Conservation (phyloP, 2,888 invertebrate genomes). For the Diplolepis rosae region DNA sequence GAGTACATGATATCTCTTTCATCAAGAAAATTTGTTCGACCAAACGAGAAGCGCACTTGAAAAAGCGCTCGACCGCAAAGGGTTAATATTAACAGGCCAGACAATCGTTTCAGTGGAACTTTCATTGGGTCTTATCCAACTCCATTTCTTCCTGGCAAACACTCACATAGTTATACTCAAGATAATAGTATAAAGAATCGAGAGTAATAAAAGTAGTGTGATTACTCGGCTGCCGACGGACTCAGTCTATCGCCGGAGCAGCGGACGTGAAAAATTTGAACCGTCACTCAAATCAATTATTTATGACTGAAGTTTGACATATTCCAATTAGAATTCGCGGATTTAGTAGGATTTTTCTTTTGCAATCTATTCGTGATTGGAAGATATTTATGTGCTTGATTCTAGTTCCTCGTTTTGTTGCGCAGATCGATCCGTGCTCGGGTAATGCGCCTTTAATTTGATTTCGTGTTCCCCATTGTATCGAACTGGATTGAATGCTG, state of each 20-base stretch:
- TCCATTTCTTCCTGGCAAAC: too few relatives aligned
- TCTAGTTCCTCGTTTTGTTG: constrained; percentile 9
- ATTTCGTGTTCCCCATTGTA: constrained; percentile 60
- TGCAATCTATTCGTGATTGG: constrained; percentile 8
- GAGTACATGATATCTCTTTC: too few relatives aligned
- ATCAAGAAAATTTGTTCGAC: too few relatives aligned
- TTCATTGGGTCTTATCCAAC: constrained; percentile 15
- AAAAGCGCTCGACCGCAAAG: too few relatives aligned
- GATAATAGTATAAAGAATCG: too few relatives aligned
- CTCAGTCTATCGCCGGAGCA: constrained; percentile 8
- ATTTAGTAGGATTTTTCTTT: constrained; percentile 12
- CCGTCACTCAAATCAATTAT: constrained; percentile 4
- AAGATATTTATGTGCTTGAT: constrained; percentile 11
- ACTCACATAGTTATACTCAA: too few relatives aligned
- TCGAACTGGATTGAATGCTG: constrained; percentile 64
- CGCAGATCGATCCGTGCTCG: constrained; percentile 46
- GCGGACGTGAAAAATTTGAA: not conserved
- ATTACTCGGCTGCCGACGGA: constrained; percentile 11
- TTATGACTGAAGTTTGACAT: constrained; percentile 22
- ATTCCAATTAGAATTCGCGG: constrained; percentile 25
- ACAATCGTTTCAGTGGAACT: not conserved
- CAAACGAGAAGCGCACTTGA: too few relatives aligned
- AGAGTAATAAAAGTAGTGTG: too few relatives aligned
- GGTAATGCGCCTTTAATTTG: constrained; percentile 62
- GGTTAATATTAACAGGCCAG: constrained; percentile 6